Base-by-base conservation (phyloP, 2,797 vertebrate species). In the Tragopan temminckii region DNA sequence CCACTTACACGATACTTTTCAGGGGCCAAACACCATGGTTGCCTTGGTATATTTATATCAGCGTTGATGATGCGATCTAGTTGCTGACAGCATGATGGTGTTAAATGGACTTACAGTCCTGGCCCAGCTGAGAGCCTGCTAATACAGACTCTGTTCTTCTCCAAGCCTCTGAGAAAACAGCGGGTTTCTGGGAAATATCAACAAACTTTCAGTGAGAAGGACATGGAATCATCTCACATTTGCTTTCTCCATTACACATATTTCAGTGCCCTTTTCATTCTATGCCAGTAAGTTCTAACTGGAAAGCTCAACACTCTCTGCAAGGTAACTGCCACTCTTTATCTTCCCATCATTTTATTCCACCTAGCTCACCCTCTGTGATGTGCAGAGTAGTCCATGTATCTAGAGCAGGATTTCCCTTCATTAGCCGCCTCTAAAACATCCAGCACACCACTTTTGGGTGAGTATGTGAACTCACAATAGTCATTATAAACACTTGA, bases 21-120 rank as follows among this genome's bases (percentile, higher is more conserved):
- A 89, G 82, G 57, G 16, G 11, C 35, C 8, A 23, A 57, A 58
- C 0, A 1, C 59, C 46, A 74, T 21, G 2, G 77, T 17, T 14
- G 52, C 70, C 68, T 64, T 70, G 18, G 27, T 84, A 46, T 85
- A 94, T 76, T 85, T 91, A 61, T 70, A 90, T 53, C 91, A 79
- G 62, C 62, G 90, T n/a, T 59, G 52, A 72, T 52, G 33, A 67
- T 58, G 55, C 20, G 53, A 82, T 74, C 74, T 46, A 61, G 45
- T 35, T 88, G 68, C 67, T 75, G 81, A 85, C 59, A 91, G 61
- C 62, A 76, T 70, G 35, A 74, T 74, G 81, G 61, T 76, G 62
- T 68, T 80, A 81, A 94, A 77, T 4, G 11, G 74, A 64, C 68
- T 80, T 80, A 76, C 88, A 91, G n/a, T 19, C 42, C 61, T 46